A percentile compares a stretch with the other conserved stretches of the same genome.
phyloP scores from a whole-genome alignment of 53 echinoderm and acorn worm species.

The Luidia sarsii region DNA sequence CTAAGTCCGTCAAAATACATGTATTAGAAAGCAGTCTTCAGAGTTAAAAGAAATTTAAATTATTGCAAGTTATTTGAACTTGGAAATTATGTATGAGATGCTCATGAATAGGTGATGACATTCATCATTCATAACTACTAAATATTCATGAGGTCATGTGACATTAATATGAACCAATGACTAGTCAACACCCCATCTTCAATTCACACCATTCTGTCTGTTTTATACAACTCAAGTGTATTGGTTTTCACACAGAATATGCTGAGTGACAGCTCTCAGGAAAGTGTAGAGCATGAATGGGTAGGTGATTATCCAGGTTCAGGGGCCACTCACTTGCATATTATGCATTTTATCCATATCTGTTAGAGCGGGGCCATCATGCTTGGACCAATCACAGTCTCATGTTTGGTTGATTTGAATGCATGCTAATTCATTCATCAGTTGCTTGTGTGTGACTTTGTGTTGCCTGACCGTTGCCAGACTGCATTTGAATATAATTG shows the following conservation, averaged over 20 bases:
- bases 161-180: not conserved
- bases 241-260: conserved; percentile 43
- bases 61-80: too few relatives aligned
- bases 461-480: not conserved
- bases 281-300: conserved; percentile 51
- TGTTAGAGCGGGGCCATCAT: conserved; percentile 31
- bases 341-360: too few relatives aligned
- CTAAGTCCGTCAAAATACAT: too few relatives aligned
- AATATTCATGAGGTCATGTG: not conserved
- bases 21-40: too few relatives aligned
- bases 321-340: conserved; percentile 43
- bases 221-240: conserved; percentile 19
- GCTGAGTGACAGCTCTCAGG: conserved; percentile 34
- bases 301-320: conserved; percentile 51
- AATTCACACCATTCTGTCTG: not conserved
- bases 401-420: not conserved
- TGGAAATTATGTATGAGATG: too few relatives aligned
- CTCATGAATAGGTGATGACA: too few relatives aligned
- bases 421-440: conserved; percentile 19
- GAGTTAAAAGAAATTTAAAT: too few relatives aligned
- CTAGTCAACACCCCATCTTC: not conserved
- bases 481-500: not conserved
- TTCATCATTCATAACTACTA: too few relatives aligned
- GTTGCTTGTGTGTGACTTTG: too few relatives aligned
- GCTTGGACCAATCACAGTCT: not conserved